Percentiles rank a stretch among this genome's conserved stretches.
phyloP scores from a whole-genome alignment of 2,797 vertebrate species.

The Anabas testudineus region DNA sequence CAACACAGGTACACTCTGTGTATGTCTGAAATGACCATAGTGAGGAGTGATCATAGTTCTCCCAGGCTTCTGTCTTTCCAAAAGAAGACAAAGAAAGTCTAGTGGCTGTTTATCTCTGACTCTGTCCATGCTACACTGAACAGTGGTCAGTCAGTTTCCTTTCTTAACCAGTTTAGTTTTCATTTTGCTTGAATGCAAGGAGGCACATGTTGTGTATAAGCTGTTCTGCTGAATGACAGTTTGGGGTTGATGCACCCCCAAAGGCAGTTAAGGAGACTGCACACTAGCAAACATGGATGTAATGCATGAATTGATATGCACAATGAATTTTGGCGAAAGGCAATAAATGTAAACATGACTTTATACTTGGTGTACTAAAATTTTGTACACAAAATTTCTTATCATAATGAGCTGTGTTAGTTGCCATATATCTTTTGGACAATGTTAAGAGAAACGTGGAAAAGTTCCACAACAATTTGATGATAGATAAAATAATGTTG shows the following conservation, averaged over 20 bases:
- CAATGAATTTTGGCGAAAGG: neutral
- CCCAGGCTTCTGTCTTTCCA: no score
- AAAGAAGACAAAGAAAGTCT: no score
- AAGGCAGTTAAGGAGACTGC: neutral
- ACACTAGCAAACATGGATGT: neutral
- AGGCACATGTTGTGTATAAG: neutral
- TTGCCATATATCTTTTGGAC: neutral
- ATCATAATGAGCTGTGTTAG: neutral
- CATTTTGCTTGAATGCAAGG: neutral
- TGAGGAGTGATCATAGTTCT: no score
- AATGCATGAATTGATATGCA: conserved; percentile 1
- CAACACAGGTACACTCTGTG: no score
- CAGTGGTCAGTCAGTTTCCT: neutral
- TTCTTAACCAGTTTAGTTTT: neutral
- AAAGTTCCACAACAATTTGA: no score
- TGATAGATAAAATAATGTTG: neutral
- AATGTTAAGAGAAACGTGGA: neutral
- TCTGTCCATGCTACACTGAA: neutral
- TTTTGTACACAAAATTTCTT: neutral
- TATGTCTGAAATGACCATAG: neutral
- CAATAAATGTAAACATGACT: neutral
- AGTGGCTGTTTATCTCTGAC: neutral
- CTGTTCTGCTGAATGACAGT: neutral
- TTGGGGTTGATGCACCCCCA: neutral
- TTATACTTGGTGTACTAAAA: neutral